Percentiles rank a stretch among this genome's conserved stretches.
Evolutionary conservation across 2,888 invertebrate species (phyloP).

Genomic region (Terebella lapidaria): DNA sequence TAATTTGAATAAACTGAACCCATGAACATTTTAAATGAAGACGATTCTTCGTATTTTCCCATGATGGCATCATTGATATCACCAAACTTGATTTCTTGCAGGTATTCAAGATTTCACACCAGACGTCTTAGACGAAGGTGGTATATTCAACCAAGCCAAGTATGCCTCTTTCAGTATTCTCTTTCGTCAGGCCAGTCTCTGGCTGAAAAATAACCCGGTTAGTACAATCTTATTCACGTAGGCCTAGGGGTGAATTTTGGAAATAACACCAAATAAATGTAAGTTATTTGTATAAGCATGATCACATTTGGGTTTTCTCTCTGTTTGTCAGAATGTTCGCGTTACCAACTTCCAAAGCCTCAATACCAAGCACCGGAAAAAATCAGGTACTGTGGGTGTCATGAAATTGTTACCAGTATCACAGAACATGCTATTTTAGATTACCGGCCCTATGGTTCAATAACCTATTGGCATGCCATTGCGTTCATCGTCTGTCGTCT

Average conservation of each 20-base stretch:
- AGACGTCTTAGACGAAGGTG: conserved; percentile 8
- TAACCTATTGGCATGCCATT: too few relatives aligned
- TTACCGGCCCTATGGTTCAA: too few relatives aligned
- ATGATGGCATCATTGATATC: too few relatives aligned
- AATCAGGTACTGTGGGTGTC: conserved; percentile 5
- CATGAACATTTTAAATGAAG: too few relatives aligned
- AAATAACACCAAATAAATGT: background rate
- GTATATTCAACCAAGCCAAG: conserved; percentile 9
- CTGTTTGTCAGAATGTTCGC: conserved; percentile 7
- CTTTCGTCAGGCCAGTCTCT: conserved; percentile 3
- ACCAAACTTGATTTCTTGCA: too few relatives aligned
- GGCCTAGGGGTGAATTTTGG: background rate
- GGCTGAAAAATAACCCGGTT: conserved; percentile 7
- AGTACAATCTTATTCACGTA: background rate
- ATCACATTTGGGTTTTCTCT: background rate
- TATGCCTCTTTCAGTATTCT: conserved; percentile 9
- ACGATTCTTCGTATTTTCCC: too few relatives aligned
- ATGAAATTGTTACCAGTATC: too few relatives aligned
- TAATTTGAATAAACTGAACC: too few relatives aligned
- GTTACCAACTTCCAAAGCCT: conserved; percentile 14
- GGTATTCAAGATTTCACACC: conserved; percentile 13
- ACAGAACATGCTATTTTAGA: too few relatives aligned
- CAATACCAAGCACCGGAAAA: conserved; percentile 13
- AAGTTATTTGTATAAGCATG: background rate
- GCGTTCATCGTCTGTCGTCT: too few relatives aligned